These are phyloP conservation scores for Bucorvus abyssinicus DNA, from an alignment of 2,797 vertebrate species.

Conservation along the genomic window DNA sequence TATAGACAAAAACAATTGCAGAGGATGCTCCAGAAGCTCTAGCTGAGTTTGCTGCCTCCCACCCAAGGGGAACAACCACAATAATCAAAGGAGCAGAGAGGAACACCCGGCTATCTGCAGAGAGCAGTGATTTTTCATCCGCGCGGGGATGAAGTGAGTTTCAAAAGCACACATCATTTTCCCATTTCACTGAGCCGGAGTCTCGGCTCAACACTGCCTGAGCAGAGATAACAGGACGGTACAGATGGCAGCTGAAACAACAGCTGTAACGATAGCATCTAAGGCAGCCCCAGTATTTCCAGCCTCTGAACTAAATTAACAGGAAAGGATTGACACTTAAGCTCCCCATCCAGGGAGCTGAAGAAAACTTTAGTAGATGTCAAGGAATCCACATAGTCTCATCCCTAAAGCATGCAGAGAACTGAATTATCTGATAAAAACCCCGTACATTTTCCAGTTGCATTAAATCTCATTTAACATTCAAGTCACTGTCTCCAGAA, in stretches of 20 bases:
- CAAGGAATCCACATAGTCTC: neutral
- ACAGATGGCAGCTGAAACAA: constrained; percentile 50
- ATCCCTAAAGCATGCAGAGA: neutral
- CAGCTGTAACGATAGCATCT: constrained; percentile 40
- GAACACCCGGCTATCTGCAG: neutral
- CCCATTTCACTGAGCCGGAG: neutral
- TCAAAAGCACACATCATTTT: neutral
- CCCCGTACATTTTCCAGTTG: neutral
- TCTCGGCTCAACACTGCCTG: neutral
- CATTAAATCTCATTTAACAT: constrained; percentile 33
- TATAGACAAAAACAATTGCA: neutral
- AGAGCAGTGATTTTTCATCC: neutral
- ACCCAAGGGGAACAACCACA: constrained; percentile 1
- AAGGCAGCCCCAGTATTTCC: neutral
- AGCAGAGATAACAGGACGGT: neutral
- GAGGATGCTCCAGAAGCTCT: constrained; percentile 7
- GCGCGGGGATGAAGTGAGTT: neutral
- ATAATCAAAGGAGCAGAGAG: neutral
- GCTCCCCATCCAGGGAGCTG: neutral
- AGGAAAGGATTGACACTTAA: constrained; percentile 23
- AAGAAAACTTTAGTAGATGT: constrained; percentile 21
- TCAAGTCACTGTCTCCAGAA: neutral
- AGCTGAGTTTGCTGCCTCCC: neutral
- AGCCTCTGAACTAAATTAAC: constrained; percentile 47
- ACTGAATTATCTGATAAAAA: constrained; percentile 17